Evolutionary conservation across 2,888 invertebrate species (phyloP).

Genomic region (Furcula furcula): DNA sequence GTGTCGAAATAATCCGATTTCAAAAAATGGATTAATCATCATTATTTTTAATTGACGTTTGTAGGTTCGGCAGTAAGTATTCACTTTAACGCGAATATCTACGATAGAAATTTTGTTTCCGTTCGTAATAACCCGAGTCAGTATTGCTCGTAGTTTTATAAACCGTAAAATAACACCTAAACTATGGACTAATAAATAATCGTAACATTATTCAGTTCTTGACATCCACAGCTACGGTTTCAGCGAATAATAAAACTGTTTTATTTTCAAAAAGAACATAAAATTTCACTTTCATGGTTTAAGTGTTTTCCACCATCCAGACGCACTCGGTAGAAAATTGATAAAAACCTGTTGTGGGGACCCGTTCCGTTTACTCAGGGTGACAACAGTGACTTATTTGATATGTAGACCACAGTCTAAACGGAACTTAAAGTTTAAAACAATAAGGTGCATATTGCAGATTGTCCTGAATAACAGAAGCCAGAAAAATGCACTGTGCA

Average conservation of each 20-base stretch:
- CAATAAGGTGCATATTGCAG: constrained; percentile 34
- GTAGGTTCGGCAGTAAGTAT: too few relatives aligned
- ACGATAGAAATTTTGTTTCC: too few relatives aligned
- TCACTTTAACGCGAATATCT: too few relatives aligned
- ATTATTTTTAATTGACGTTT: too few relatives aligned
- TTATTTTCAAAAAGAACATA: constrained; percentile 44
- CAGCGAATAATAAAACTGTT: constrained; percentile 32
- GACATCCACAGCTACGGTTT: too few relatives aligned
- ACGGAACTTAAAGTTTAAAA: constrained; percentile 29
- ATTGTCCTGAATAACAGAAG: constrained; percentile 43
- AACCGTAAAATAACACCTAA: too few relatives aligned
- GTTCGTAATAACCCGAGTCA: too few relatives aligned
- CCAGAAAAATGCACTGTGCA: constrained; percentile 65
- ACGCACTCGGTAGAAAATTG: constrained; percentile 78
- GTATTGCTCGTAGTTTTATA: too few relatives aligned
- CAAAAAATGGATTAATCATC: too few relatives aligned
- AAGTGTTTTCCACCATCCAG: constrained; percentile 72
- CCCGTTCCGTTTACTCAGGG: constrained; percentile 65
- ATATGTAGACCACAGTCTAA: constrained; percentile 35
- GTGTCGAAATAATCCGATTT: too few relatives aligned
- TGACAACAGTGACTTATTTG: constrained; percentile 68
- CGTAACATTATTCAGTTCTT: too few relatives aligned
- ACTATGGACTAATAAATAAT: too few relatives aligned
- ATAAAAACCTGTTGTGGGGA: constrained; percentile 75
- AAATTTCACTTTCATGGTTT: constrained; percentile 49